phyloP scores from a whole-genome alignment of 2,113 vertebrate species.

The Cyanoderma ruficeps region DNA sequence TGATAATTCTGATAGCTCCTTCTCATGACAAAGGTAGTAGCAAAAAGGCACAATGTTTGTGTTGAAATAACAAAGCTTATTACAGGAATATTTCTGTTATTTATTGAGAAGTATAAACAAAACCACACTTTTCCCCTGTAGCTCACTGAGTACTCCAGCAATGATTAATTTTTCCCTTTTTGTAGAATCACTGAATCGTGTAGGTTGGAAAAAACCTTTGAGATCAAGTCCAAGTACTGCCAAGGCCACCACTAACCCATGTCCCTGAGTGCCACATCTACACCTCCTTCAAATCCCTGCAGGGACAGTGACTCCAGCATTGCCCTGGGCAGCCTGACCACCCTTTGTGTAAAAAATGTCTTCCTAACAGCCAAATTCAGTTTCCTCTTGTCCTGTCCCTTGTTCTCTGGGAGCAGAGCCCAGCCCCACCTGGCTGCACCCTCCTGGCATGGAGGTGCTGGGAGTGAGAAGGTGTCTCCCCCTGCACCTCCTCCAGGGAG shows the following conservation, averaged over 20 bases:
- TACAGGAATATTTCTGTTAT: not conserved
- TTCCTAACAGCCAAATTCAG: accelerated
- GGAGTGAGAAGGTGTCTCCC: not conserved
- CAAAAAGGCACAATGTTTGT: not conserved
- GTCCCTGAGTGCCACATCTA: not conserved
- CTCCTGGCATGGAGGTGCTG: accelerated
- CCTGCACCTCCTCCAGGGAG: not conserved
- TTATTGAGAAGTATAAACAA: not conserved
- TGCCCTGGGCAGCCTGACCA: not conserved
- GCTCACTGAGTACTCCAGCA: not conserved
- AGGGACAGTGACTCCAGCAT: accelerated
- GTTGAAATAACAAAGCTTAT: not conserved
- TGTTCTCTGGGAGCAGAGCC: not conserved
- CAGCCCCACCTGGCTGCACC: accelerated
- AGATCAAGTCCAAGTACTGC: not conserved
- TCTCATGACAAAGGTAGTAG: not conserved
- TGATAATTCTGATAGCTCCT: not conserved
- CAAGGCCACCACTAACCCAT: not conserved
- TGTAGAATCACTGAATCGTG: accelerated
- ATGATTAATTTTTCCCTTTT: not conserved
- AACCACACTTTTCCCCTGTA: not conserved
- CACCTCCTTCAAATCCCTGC: not conserved
- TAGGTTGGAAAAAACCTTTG: not conserved
- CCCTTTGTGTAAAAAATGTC: not conserved
- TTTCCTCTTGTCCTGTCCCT: too few relatives aligned